A percentile compares a stretch with the other conserved stretches of the same genome.
Conservation (phyloP, 1,140 invertebrate species). For the Alviniconcha marisindica region DNA sequence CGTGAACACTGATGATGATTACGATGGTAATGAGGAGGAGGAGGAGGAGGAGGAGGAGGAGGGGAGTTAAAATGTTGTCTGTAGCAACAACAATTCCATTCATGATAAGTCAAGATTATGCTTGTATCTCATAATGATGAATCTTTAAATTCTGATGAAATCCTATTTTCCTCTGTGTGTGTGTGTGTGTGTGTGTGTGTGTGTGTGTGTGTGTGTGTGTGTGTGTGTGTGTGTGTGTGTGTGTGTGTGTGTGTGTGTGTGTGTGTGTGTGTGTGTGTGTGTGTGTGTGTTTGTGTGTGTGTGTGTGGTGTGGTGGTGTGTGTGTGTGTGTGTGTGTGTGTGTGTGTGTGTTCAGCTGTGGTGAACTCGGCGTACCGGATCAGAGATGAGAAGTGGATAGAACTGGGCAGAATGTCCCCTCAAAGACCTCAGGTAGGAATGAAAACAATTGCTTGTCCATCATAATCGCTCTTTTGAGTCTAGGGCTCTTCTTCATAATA, state of each 20-base stretch:
- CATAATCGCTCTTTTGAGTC: no score
- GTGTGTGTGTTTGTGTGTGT: neutral
- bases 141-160: neutral
- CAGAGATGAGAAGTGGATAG: constrained; percentile 71
- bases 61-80: no score
- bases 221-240: neutral
- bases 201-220: constrained; percentile 13
- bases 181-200: constrained; percentile 13
- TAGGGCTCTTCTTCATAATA: no score
- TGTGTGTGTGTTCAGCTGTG: constrained; percentile 54
- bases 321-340: neutral
- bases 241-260: neutral
- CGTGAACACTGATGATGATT: no score
- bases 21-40: no score
- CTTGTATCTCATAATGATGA: no score
- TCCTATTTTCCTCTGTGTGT: neutral
- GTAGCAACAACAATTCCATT: no score
- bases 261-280: neutral
- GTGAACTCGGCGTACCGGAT: constrained; percentile 74
- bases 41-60: no score
- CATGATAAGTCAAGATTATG: no score
- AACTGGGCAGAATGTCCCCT: constrained; percentile 74
- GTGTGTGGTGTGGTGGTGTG: neutral
- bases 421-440: constrained; percentile 75
- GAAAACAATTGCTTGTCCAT: no score